A percentile compares a stretch with the other conserved stretches of the same genome.
Conservation (phyloP, 2,888 invertebrate species). For the Drosophila differens region DNA sequence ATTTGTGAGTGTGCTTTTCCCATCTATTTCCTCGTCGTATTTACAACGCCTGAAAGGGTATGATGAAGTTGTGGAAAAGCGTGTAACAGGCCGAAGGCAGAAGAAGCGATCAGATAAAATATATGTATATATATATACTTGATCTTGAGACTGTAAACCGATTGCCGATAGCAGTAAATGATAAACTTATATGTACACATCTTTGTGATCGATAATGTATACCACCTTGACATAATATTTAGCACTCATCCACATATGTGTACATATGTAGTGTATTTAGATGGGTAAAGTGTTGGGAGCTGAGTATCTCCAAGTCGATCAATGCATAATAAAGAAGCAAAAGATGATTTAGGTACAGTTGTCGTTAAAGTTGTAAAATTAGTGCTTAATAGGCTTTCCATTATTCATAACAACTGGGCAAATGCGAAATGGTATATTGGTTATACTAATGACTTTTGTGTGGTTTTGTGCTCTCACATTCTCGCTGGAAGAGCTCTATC, state of each 20-base stretch:
- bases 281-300: not conserved
- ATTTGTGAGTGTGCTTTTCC: not conserved
- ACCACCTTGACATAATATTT: not conserved
- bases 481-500: not conserved
- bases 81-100: no score
- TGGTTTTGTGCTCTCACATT: not conserved
- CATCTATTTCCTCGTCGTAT: not conserved
- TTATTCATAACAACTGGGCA: not conserved
- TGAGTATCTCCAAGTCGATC: not conserved
- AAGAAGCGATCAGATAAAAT: not conserved
- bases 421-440: not conserved
- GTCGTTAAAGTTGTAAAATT: not conserved
- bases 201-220: not conserved
- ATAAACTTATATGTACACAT: not conserved
- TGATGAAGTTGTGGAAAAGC: not conserved
- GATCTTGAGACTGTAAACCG: not conserved
- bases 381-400: not conserved
- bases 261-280: not conserved
- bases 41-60: not conserved
- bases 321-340: not conserved
- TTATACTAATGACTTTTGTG: not conserved
- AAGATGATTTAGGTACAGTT: not conserved
- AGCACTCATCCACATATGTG: not conserved
- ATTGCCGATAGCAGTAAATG: not conserved
- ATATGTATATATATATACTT: not conserved